Evolutionary conservation across 2,797 vertebrate genomes (phyloP), one percentile per base, ranked within the genome.

Genomic region (Jordanella pulchra): DNA sequence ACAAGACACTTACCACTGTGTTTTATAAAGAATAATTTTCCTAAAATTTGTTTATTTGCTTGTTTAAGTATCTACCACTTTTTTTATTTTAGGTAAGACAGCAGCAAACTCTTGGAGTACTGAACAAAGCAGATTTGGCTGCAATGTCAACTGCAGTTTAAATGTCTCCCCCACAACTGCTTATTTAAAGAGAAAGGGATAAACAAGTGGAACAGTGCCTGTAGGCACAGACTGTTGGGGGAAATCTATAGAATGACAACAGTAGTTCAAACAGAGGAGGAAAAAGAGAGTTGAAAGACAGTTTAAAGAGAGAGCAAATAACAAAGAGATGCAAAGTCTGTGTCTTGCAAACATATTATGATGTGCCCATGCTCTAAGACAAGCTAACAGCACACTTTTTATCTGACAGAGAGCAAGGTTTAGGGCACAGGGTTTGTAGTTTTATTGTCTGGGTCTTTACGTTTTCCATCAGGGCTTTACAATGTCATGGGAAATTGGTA

Each of bases 141-240:
- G 70, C 76, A 78, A 74, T 87, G 85, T 89, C 86, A 79, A 65
- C 81, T 69, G 54, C 39, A 76, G 70, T 89, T 91, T 84, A 71
- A 88, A 83, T 89, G 83, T 86, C 61, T 89, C 76, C 6, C 75
- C 78, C 61, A 63, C 79, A 69, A 72, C 79, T 23, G 73, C 72
- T 85, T 81, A 88, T 87, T 84, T 71, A 79, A 84, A 89, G 82
- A 82, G 87, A 91, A 91, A 80, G 78, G 75, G 64, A 89, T 89
- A 89, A 90, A 90, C 86, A 87, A 88, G 82, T 88, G 83, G 78
- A 88, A 86, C n/a, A 39, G 76, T 69, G 79, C 81, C 76, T 82
- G 67, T 73, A 65, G 83, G 81, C 81, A 85, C 71, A 81, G 78
- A 79, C 60, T 68, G 61, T 82, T 88, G 77, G 84, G 79, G 78